Percentiles rank a stretch among this genome's conserved stretches.
Conservation (phyloP, 2,113 vertebrate species). For the Centropus unirufus region DNA sequence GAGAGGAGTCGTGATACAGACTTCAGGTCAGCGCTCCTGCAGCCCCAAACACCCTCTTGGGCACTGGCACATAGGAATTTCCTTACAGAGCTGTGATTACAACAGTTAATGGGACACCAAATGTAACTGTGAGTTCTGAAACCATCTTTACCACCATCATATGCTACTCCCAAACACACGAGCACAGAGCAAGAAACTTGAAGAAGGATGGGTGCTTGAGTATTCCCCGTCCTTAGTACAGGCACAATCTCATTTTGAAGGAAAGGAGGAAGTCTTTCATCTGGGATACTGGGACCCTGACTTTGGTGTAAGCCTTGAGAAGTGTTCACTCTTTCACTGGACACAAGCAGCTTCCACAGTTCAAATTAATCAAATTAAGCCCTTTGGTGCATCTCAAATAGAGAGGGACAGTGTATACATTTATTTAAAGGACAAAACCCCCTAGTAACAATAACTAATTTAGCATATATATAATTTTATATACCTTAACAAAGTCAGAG, state of each 20-base stretch:
- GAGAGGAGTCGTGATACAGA: not conserved
- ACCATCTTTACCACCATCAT: not conserved
- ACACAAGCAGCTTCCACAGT: not conserved
- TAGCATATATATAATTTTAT: not conserved
- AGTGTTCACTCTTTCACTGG: rapidly evolving
- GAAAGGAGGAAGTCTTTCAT: not conserved
- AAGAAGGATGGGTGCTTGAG: not conserved
- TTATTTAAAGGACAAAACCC: not conserved
- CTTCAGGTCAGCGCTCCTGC: rapidly evolving
- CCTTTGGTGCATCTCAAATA: not conserved
- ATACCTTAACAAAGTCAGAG: not conserved
- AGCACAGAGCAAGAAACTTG: not conserved
- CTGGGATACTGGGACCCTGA: not conserved
- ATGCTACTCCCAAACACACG: not conserved
- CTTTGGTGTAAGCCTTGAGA: not conserved
- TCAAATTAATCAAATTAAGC: not conserved
- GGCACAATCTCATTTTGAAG: not conserved
- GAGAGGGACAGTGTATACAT: not conserved
- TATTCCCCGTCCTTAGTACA: not conserved
- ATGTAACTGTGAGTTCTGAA: not conserved
- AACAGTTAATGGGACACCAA: not conserved
- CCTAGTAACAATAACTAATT: not conserved
- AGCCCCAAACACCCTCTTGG: not conserved
- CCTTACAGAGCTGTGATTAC: not conserved
- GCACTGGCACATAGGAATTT: not conserved